A percentile compares a stretch with the other conserved stretches of the same genome.
Conservation (phyloP, 1,140 invertebrate genomes). For the Cydia fagiglandana region DNA sequence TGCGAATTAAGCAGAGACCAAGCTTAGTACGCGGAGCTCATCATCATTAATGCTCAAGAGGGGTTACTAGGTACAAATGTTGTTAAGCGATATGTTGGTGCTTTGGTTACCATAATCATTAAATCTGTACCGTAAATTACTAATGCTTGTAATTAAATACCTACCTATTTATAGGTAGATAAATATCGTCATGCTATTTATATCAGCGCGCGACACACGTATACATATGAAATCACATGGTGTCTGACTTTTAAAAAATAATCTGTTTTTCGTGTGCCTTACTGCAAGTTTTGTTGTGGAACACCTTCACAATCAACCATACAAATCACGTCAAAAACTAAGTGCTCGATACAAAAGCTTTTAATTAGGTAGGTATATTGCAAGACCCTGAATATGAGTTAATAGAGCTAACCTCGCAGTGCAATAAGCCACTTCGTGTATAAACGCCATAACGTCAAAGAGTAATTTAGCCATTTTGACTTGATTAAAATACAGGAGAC, state of each 20-base stretch:
- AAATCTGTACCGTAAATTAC: neutral
- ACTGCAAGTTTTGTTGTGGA: neutral
- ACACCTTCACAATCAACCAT: neutral
- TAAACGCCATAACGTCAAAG: neutral
- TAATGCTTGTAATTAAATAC: too few relatives aligned
- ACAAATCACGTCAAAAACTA: neutral
- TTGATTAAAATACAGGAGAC: slow-evolving; percentile 32
- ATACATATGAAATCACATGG: too few relatives aligned
- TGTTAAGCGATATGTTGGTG: neutral
- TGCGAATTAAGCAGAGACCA: slow-evolving; percentile 69
- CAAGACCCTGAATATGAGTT: neutral
- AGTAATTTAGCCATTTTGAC: slow-evolving; percentile 14
- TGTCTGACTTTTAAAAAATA: neutral
- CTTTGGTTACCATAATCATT: neutral
- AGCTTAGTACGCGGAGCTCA: slow-evolving; percentile 53
- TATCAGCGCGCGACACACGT: too few relatives aligned
- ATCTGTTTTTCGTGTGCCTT: neutral
- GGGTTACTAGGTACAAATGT: neutral
- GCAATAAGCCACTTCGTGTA: neutral
- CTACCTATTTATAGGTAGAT: too few relatives aligned
- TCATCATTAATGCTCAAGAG: slow-evolving; percentile 20
- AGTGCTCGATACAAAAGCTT: neutral
- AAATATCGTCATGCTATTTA: too few relatives aligned
- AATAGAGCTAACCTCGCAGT: neutral
- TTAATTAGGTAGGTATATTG: neutral